Evolutionary conservation across 2,797 vertebrate species (phyloP), one percentile per base, ranked within the genome.

Genomic region (Chelon auratus): DNA sequence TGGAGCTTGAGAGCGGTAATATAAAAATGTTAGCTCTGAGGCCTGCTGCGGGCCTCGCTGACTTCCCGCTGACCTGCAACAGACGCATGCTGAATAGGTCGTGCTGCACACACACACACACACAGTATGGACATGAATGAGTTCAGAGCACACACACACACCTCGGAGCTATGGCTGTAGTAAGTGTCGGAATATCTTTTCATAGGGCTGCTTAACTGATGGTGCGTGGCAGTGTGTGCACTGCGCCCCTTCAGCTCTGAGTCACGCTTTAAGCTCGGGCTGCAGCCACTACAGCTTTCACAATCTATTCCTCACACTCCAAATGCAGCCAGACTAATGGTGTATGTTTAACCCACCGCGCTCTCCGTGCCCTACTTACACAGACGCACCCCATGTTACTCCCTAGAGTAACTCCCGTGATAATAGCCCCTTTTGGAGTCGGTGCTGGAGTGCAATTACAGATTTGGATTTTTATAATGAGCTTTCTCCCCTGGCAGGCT

Each of bases 391-490:
- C 60, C 13, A 6, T 13, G 42, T 66, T 43, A 4, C 56, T 80
- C 80, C 72, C 67, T 4, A 17, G 55, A 59, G 77, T 62, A 68
- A 86, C 63, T 82, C 77, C 77, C 42, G 0, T 72, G 80, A 85
- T 76, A 79, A 75, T 63, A 60, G 61, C 59, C 73, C 72, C 64
- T 59, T 83, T 86, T 66, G 66, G 65, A 76, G 72, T n/a, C 65
- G 77, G 73, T 80, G 80, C 78, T 72, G 72, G 72, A 77, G 75
- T 56, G 60, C 82, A 85, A 71, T 87, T 78, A 77, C 62, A 85
- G 56, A 77, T 86, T 83, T 70, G 67, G 62, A 65, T 78, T 76
- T 80, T 86, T 72, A 73, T 80, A 84, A 86, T 66, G 61, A 84
- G 77, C 69, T 64, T 50, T 86, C 5, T 64, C 48, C 59, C 40